Evolutionary conservation across 2,888 invertebrate genomes (phyloP), one percentile per base, ranked within the genome.

Genomic region (Rhamnusium bicolor): DNA sequence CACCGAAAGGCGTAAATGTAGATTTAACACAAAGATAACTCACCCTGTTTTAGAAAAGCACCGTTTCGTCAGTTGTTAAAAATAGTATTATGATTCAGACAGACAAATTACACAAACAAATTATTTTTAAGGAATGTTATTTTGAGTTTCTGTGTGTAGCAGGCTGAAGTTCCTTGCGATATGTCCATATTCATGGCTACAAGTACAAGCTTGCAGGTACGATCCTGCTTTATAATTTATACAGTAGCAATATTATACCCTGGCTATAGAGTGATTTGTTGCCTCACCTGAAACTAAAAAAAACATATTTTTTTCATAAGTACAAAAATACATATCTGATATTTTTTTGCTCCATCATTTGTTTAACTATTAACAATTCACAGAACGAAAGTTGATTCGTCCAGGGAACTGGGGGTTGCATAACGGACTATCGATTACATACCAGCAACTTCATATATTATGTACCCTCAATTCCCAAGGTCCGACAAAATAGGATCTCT

Each of bases 181-280:
- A 91, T 93, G 91, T 92, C 92, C 90, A 91, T 93, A 90, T 92
- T 93, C 91, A 91, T 93, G 91, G 92, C 92, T 90, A 91, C 93
- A 89, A 91, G 83, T 82, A 81, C 93, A 89, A 92, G 84, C 79
- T 80, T 84, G 87, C 87, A 88, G 88, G 88, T 88, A 88, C 82
- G 86, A 82, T 76, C 84, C 84, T 84, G 81, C 80, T 81, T 80
- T 76, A 40, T 51, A 53, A 65, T 65, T 65, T 53, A 32, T 21
- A 51, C 47, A 58, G 29, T 58, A 58, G 63, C 63, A 40, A 40
- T 24, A 63, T 63, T 49, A 16, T 46, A 19, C 61, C 61, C 61
- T 19, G 21, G 61, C 61, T 65, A 53, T 65, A 65, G 63, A 49
- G 63, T 70, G 71, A 67, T 60, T 32, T 53, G 16, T 69, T 53